Percentiles rank a stretch among this genome's conserved stretches.
phyloP scores from a whole-genome alignment of 2,888 invertebrate genomes.

The Platynereis dumerilii region DNA sequence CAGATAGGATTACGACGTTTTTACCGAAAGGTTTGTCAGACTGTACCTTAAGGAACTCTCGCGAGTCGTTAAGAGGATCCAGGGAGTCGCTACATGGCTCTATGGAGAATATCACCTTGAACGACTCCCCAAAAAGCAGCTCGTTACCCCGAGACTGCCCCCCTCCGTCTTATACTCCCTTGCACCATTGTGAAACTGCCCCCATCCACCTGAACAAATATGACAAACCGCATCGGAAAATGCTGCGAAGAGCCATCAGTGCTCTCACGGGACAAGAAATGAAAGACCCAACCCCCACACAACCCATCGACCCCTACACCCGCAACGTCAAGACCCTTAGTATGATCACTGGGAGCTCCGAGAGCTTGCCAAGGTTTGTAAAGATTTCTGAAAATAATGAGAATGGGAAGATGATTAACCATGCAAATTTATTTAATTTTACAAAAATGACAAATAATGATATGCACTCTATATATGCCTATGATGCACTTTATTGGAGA shows the following conservation, averaged over 20 bases:
- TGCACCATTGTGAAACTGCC: background rate
- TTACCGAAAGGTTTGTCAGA: conserved; percentile 41
- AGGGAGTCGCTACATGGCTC: conserved; percentile 25
- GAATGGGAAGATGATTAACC: too few species aligned
- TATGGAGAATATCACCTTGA: conserved; percentile 10
- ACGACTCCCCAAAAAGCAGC: conserved; percentile 22
- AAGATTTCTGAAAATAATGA: too few species aligned
- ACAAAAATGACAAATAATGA: background rate
- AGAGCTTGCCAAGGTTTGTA: conserved; percentile 56
- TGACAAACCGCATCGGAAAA: conserved; percentile 24
- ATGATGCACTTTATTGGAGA: too few species aligned
- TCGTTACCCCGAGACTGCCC: conserved; percentile 21
- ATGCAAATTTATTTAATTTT: background rate
- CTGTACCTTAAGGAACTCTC: conserved; percentile 30
- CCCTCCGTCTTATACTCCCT: background rate
- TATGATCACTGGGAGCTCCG: conserved; percentile 58
- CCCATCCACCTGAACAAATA: conserved; percentile 5
- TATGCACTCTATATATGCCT: too few species aligned
- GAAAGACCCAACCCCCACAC: conserved; percentile 9
- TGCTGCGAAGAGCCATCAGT: conserved; percentile 24
- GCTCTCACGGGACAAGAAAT: conserved; percentile 17
- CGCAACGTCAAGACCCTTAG: conserved; percentile 36
- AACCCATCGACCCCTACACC: background rate
- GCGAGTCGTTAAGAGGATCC: conserved; percentile 32
- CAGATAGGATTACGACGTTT: conserved; percentile 46